These are phyloP conservation scores for Myrmophylax atrothorax DNA, from an alignment of 2,113 vertebrate genomes.

Conservation along the genomic window DNA sequence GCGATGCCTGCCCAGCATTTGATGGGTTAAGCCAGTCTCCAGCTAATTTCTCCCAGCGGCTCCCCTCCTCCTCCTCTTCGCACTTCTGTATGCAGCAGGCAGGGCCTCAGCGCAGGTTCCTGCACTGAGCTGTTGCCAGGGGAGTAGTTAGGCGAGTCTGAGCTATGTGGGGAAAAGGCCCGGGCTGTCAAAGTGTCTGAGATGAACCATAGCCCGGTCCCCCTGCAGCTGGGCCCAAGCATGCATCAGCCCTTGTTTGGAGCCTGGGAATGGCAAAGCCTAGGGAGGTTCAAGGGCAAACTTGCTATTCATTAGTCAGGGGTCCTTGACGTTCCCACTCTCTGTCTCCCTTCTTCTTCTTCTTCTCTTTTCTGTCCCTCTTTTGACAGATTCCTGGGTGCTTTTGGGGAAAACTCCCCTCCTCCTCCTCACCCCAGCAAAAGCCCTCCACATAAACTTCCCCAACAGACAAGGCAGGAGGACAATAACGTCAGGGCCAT, in stretches of 20 bases:
- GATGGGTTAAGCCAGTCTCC: constrained; percentile 59
- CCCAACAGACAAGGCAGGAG: constrained; percentile 65
- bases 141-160: constrained; percentile 83
- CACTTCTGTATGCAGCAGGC: constrained; percentile 74
- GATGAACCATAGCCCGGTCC: constrained; percentile 83
- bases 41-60: constrained; percentile 55
- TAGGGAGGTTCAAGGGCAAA: constrained; percentile 86
- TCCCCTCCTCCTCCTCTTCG: constrained; percentile 50
- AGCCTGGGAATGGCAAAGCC: constrained; percentile 91
- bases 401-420: constrained; percentile 71
- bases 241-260: constrained; percentile 84
- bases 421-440: constrained; percentile 54
- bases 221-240: constrained; percentile 87
- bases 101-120: constrained; percentile 64
- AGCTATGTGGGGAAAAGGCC: constrained; percentile 92
- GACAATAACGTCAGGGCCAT: constrained; percentile 70
- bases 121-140: constrained; percentile 90
- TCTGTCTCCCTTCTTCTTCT: constrained; percentile 73
- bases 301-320: constrained; percentile 92
- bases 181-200: constrained; percentile 91
- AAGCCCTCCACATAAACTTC: constrained; percentile 72
- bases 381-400: constrained; percentile 80
- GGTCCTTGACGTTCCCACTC: constrained; percentile 79
- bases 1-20: constrained; percentile 8
- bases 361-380: constrained; percentile 69